Evolutionary conservation across 2,113 vertebrate species (phyloP), one percentile per base, ranked within the genome.

Genomic region (Smithornis capensis): DNA sequence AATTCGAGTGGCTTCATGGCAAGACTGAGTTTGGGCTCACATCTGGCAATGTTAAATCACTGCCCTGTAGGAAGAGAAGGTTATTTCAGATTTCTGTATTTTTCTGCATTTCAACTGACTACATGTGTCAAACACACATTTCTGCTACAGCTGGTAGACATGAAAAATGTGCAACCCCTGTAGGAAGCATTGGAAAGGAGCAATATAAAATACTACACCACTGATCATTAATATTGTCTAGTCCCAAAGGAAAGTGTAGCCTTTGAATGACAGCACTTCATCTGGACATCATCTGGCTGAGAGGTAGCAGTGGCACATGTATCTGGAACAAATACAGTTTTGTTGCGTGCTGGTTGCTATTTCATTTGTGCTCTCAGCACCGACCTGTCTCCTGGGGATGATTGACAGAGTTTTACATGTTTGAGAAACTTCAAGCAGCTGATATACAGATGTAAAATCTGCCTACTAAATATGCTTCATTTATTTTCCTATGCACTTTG

Each of bases 11-110:
- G 19, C 57, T 93, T 92, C 60, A 79, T 40, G 52, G 80, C 49
- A 64, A 74, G 23, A 38, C 28, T 73, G 83, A 71, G 31, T 90
- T 73, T 64, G 65, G 80, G 83, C 29, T 88, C 80, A 45, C 77
- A 92, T 92, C 83, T 96, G 80, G 64, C 40, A 35, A 40, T 49
- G 83, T 84, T 71, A 92, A 92, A 89, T 83, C 83, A 89, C 14
- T 75, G 28, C 37, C 4, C 2, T 60, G 53, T 35, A 89, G 80
- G 53, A 87, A 93, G 37, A 75, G 64, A 52, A 60, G 31, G 35
- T 68, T 71, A 70, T 84, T 93, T 78, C 38, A 70, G 5, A 87
- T 94, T 88, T 83, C 49, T 49, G 40, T 49, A 15, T 37, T 33
- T 63, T 69, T 84, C 67, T 83, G 83, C 4, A 0, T 88, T 88